Evolutionary conservation across 2,113 vertebrate genomes (phyloP).

Genomic region (Actinemys pallida): DNA sequence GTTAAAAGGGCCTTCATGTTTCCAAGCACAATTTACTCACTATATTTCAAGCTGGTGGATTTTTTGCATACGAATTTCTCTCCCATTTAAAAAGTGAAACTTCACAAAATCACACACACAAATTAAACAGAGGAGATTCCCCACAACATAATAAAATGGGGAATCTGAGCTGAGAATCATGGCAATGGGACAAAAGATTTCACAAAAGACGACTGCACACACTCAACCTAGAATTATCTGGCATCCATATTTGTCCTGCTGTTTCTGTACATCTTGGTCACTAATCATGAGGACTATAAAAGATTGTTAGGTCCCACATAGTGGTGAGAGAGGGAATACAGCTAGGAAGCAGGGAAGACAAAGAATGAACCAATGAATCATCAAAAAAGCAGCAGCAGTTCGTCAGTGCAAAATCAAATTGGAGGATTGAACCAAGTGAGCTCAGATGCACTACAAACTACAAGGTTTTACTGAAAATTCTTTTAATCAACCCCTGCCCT

Average conservation of each 20-base stretch:
- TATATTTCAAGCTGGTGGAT: no score
- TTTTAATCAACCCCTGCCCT: fast-evolving
- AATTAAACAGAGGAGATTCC: no score
- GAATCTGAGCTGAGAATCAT: no score
- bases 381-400: neutral
- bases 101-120: no score
- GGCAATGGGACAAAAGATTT: no score
- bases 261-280: neutral
- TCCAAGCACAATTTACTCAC: no score
- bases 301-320: neutral
- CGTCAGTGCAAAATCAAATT: neutral
- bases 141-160: no score
- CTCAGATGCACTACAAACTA: neutral
- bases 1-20: no score
- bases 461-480: fast-evolving
- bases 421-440: neutral
- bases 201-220: neutral
- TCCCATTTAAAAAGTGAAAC: no score
- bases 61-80: no score
- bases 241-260: neutral
- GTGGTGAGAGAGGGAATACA: neutral
- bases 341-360: neutral
- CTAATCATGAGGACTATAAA: neutral
- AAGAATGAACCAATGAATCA: neutral
- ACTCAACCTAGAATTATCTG: neutral